phyloP scores from a whole-genome alignment of 2,888 invertebrate genomes.

The Synanthedon vespiformis region DNA sequence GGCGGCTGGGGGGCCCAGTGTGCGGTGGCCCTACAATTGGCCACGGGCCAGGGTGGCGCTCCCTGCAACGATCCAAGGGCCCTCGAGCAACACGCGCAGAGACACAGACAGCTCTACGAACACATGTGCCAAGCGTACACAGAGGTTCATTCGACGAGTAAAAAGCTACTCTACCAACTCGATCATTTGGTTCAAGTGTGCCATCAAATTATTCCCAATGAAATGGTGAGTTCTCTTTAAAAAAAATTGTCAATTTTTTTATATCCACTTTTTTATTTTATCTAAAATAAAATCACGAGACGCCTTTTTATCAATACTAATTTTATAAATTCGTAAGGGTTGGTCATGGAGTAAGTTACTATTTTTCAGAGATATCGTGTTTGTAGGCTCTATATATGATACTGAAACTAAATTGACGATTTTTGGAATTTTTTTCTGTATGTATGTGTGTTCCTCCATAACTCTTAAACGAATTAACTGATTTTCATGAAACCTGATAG shows the following conservation, averaged over 20 bases:
- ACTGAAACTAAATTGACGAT: too few species aligned
- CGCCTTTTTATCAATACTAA: background rate
- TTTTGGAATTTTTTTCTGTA: too few species aligned
- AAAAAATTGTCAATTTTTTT: background rate
- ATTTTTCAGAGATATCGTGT: too few species aligned
- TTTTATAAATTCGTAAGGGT: too few species aligned
- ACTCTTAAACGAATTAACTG: too few species aligned
- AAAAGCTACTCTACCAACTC: slow-evolving; percentile 94
- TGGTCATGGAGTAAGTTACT: too few species aligned
- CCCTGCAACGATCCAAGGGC: slow-evolving; percentile 79
- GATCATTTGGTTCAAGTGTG: slow-evolving; percentile 96
- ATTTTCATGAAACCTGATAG: too few species aligned
- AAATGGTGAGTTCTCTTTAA: slow-evolving; percentile 34
- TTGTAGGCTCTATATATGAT: too few species aligned
- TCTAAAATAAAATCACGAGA: too few species aligned
- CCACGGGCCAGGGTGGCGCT: slow-evolving; percentile 65
- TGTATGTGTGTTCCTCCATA: too few species aligned
- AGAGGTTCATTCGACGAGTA: slow-evolving; percentile 91
- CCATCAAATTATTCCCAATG: slow-evolving; percentile 87
- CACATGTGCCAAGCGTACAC: slow-evolving; percentile 90
- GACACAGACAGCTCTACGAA: slow-evolving; percentile 94
- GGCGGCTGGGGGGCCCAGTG: slow-evolving; percentile 94
- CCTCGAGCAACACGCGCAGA: slow-evolving; percentile 91
- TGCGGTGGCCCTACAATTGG: slow-evolving; percentile 80
- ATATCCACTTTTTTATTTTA: background rate